Evolutionary conservation across 2,797 vertebrate species (phyloP).

Genomic region (Gambelia wislizenii): DNA sequence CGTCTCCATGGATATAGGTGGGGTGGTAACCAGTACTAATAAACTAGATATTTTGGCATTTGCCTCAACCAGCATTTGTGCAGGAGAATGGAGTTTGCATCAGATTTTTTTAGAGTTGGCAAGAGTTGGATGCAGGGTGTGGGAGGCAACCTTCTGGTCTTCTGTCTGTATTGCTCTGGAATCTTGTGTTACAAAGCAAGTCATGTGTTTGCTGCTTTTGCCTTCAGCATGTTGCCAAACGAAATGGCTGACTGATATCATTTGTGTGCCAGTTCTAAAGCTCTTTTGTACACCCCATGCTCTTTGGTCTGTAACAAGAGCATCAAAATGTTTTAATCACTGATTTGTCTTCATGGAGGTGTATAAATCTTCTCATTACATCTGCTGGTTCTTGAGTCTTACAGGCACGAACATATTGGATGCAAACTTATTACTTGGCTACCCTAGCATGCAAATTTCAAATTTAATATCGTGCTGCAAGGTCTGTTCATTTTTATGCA

Average conservation of each 20-base stretch:
- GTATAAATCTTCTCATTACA: slow-evolving; percentile 75
- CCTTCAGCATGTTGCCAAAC: slow-evolving; percentile 7
- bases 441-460: slow-evolving; percentile 76
- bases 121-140: no score
- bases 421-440: slow-evolving; percentile 76
- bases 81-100: not conserved
- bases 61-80: no score
- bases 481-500: slow-evolving; percentile 79
- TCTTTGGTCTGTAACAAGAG: slow-evolving; percentile 49
- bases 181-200: not conserved
- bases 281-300: slow-evolving; percentile 30
- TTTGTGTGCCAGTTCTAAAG: not conserved
- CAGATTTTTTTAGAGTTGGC: no score
- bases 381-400: slow-evolving; percentile 70
- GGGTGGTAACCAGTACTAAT: no score
- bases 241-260: slow-evolving; percentile 2
- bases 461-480: slow-evolving; percentile 77
- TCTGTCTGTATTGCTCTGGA: not conserved
- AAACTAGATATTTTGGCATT: no score
- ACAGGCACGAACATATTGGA: slow-evolving; percentile 70
- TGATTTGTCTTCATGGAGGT: slow-evolving; percentile 73
- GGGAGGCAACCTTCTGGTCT: no score
- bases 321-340: slow-evolving; percentile 73
- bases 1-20: no score
- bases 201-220: not conserved